Evolutionary conservation across 2,888 invertebrate species (phyloP).

Genomic region (Mesorhabditis belari): DNA sequence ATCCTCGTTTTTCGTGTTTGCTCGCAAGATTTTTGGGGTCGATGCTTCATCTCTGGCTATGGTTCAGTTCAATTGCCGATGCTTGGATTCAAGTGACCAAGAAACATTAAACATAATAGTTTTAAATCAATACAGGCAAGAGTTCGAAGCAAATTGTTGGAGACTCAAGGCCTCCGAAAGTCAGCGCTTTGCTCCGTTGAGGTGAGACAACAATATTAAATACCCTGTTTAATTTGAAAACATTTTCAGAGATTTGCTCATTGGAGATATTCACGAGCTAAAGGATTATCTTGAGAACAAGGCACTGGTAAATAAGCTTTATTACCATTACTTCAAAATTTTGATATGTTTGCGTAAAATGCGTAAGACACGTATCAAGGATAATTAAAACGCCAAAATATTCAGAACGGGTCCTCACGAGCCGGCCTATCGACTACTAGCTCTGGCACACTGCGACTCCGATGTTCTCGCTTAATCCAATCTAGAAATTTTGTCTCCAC

Average conservation of each 20-base stretch:
- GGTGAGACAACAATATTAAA: neutral
- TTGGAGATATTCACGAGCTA: neutral
- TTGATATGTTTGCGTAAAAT: too few species aligned
- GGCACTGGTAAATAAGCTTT: neutral
- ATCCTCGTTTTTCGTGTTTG: constrained; percentile 9
- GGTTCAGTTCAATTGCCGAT: constrained; percentile 5
- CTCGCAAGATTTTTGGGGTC: constrained; percentile 16
- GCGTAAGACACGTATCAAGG: too few species aligned
- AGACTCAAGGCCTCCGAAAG: constrained; percentile 7
- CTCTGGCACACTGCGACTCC: constrained; percentile 20
- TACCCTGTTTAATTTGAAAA: neutral
- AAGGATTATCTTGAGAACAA: neutral
- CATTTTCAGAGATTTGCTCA: neutral
- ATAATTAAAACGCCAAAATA: neutral
- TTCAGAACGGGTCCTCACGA: constrained; percentile 11
- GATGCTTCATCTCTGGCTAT: constrained; percentile 17
- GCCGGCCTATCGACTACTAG: constrained; percentile 15
- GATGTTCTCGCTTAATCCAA: constrained; percentile 17
- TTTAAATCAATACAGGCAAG: constrained; percentile 4
- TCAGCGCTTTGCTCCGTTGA: neutral
- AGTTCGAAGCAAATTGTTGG: constrained; percentile 10
- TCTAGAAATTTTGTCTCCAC: constrained; percentile 22
- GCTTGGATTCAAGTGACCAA: constrained; percentile 6
- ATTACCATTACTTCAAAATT: too few species aligned
- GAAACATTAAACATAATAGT: neutral